A percentile compares a stretch with the other conserved stretches of the same genome.
Conservation (phyloP, 1,140 invertebrate genomes). For the Drosophila lini region DNA sequence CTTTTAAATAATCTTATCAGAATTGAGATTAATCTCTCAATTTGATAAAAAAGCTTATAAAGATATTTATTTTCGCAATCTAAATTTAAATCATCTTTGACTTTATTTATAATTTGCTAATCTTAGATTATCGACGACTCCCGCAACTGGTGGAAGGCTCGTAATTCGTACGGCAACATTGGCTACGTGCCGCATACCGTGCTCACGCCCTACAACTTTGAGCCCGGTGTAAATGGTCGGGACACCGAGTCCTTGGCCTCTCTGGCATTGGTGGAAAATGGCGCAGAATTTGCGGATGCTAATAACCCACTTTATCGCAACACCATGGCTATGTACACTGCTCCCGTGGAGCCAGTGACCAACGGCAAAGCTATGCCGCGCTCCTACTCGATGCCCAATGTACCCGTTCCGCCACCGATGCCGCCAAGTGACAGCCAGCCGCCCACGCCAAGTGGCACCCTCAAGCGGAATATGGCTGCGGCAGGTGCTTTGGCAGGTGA, state of each 20-base stretch:
- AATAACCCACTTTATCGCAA: slow-evolving; percentile 65
- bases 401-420: slow-evolving; percentile 79
- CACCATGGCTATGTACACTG: slow-evolving; percentile 62
- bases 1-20: slow-evolving; percentile 3
- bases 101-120: neutral
- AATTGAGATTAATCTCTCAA: neutral
- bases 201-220: slow-evolving; percentile 88
- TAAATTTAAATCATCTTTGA: neutral
- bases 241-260: slow-evolving; percentile 73
- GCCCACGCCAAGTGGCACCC: slow-evolving; percentile 61
- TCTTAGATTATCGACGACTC: slow-evolving; percentile 94
- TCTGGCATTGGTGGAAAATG: slow-evolving; percentile 37
- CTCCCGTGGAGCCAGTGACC: slow-evolving; percentile 42
- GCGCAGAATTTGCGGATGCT: slow-evolving; percentile 41
- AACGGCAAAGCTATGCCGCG: slow-evolving; percentile 61
- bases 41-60: neutral
- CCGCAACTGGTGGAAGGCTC: slow-evolving; percentile 99
- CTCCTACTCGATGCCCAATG: slow-evolving; percentile 76
- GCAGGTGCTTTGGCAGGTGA: slow-evolving; percentile 63
- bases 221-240: slow-evolving; percentile 42
- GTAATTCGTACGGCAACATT: slow-evolving; percentile 93
- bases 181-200: slow-evolving; percentile 99
- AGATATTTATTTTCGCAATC: neutral
- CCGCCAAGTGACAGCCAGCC: slow-evolving; percentile 78
- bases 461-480: slow-evolving; percentile 67